Percentiles rank a stretch among this genome's conserved stretches.
phyloP scores from a whole-genome alignment of 92 coral and sea anemone genomes.

The Pocillopora grandis region DNA sequence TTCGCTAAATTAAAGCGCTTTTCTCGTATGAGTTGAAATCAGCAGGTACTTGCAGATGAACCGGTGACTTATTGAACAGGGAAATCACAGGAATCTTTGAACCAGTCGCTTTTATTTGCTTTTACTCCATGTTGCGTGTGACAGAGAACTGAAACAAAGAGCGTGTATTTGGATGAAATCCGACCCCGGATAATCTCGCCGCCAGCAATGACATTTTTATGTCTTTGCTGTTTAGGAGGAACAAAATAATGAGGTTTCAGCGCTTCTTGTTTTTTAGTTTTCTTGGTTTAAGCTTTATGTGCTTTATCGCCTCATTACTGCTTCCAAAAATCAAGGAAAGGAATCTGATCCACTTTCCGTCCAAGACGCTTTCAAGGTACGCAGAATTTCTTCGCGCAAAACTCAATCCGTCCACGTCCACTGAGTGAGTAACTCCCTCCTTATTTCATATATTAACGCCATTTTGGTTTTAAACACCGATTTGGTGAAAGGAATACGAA shows the following conservation, averaged over 20 bases:
- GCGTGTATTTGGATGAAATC: neutral
- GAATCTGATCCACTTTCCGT: constrained; percentile 21
- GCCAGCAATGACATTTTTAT: neutral
- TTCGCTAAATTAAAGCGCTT: neutral
- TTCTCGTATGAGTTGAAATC: neutral
- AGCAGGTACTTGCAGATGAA: constrained; percentile 27
- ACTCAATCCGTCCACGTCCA: constrained; percentile 1
- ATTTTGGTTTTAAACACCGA: neutral
- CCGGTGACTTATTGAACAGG: constrained; percentile 32
- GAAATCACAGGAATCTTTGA: constrained; percentile 12
- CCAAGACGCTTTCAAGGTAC: constrained; percentile 22
- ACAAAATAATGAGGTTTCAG: constrained; percentile 15
- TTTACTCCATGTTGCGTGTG: constrained; percentile 3
- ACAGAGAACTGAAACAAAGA: neutral
- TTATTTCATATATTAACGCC: neutral
- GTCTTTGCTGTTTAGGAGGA: neutral
- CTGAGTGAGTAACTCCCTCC: constrained; percentile 13
- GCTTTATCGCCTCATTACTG: constrained; percentile 30
- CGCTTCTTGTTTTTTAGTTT: constrained; percentile 26
- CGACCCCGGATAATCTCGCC: neutral
- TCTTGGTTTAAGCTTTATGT: constrained; percentile 36
- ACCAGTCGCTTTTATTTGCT: constrained; percentile 18
- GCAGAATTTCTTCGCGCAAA: constrained; percentile 14
- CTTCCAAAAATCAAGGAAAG: constrained; percentile 35
- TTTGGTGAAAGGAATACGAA: no score